Evolutionary conservation across 2,113 vertebrate genomes (phyloP).

Genomic region (Pluvianellus socialis): DNA sequence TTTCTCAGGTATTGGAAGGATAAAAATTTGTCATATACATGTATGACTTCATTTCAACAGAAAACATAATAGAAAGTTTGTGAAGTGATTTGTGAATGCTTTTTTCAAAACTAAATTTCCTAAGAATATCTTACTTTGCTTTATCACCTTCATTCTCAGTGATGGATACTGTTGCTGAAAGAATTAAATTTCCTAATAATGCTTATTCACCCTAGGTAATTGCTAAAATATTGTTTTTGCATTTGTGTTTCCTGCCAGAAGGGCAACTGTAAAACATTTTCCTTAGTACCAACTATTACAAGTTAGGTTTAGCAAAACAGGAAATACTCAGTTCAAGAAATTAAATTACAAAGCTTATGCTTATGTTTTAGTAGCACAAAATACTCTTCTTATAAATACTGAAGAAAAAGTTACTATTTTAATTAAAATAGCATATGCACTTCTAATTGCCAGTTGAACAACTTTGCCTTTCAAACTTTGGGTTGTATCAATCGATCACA

Average conservation of each 20-base stretch:
- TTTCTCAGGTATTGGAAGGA: neutral
- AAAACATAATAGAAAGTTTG: neutral
- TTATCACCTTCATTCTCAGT: conserved; percentile 37
- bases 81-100: neutral
- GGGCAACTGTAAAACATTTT: neutral
- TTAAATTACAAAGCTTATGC: neutral
- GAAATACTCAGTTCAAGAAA: neutral
- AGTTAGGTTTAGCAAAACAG: conserved; percentile 19
- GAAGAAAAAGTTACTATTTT: neutral
- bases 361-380: neutral
- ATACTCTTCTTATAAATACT: neutral
- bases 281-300: neutral
- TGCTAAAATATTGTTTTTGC: neutral
- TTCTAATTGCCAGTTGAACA: conserved; percentile 6
- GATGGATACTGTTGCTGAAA: conserved; percentile 34
- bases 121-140: conserved; percentile 47
- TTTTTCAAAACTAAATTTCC: neutral
- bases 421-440: neutral
- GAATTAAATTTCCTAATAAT: conserved; percentile 46
- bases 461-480: neutral
- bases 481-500: neutral
- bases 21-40: neutral
- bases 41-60: neutral
- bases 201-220: neutral
- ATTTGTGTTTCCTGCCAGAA: conserved; percentile 21